Evolutionary conservation across 1,140 invertebrate species (phyloP).

Genomic region (Drosophila equinoxialis): DNA sequence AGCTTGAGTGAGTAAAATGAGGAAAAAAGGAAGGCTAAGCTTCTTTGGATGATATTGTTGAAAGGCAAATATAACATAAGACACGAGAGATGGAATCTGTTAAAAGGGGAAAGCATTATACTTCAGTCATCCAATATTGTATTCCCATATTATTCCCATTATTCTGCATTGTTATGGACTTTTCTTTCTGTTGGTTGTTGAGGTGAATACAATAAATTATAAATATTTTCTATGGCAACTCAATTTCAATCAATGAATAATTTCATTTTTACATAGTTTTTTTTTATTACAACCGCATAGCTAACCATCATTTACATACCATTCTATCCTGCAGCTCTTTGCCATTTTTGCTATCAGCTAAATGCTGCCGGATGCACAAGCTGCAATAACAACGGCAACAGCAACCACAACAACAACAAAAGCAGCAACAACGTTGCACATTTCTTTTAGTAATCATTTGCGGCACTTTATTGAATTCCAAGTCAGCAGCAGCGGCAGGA

Average conservation of each 20-base stretch:
- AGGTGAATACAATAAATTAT: neutral
- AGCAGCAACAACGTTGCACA: slow-evolving; percentile 49
- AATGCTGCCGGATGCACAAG: slow-evolving; percentile 56
- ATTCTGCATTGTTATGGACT: neutral
- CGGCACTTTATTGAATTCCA: slow-evolving; percentile 71
- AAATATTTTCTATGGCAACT: slow-evolving; percentile 15
- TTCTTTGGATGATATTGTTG: slow-evolving; percentile 38
- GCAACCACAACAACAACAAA: slow-evolving; percentile 17
- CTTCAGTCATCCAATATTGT: no score
- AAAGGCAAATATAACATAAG: slow-evolving; percentile 19
- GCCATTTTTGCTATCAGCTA: slow-evolving; percentile 30
- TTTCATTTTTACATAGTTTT: slow-evolving; percentile 22
- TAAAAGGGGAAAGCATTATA: no score
- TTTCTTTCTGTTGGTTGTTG: neutral
- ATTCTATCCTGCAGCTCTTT: slow-evolving; percentile 20
- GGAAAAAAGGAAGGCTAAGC: slow-evolving; percentile 36
- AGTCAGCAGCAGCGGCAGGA: slow-evolving; percentile 20
- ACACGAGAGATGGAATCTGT: slow-evolving; percentile 2
- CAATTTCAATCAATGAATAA: slow-evolving; percentile 39
- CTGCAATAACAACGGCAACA: slow-evolving; percentile 41
- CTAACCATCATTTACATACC: slow-evolving; percentile 40
- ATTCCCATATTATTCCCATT: neutral
- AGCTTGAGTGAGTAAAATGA: slow-evolving; percentile 24
- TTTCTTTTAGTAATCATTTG: slow-evolving; percentile 62
- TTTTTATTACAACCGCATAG: slow-evolving; percentile 45